Evolutionary conservation across 2,797 vertebrate genomes (phyloP), one percentile per base, ranked within the genome.

Genomic region (Pseudochirops cupreus): DNA sequence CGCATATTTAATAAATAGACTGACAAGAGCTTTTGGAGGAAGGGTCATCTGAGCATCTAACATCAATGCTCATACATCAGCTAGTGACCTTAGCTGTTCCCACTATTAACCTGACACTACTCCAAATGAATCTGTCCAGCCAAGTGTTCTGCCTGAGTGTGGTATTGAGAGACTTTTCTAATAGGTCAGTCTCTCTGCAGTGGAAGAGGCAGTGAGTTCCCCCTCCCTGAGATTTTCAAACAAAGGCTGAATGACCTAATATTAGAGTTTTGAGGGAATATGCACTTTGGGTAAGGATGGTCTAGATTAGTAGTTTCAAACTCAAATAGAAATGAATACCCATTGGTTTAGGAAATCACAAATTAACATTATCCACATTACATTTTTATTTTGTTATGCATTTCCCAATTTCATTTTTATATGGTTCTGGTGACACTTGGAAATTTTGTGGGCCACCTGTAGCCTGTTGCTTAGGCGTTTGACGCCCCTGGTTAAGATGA

Each of bases 11-110:
- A 87, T 67, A 57, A 33, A 33, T 95, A 93, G 92, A 46, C 24
- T 93, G 93, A 90, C 7, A 89, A 93, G 56, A n/a, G 31, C 28
- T 92, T 55, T 57, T 95, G 9, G 90, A 54, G 74, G 18, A n/a
- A 14, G 11, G 89, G 54, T 21, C 13, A 9, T 90, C 92, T 94
- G 52, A 59, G 57, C 57, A 3, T 39, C 54, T 26, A 1, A 54
- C 0, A 46, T 29, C 56, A 5, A 5, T 56, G 39, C 59, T 58
- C 90, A 16, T 62, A 54, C 29, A 21, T 92, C 33, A 57, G 52
- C 39, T 56, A 16, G 82, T 29, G 67, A 39, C 21, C 39, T 87
- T 87, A 82, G 39, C 74, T 46, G 18, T 46, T 9, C 74, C 9
- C 74, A 26, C 21, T 24, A 82, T 82, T 46, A 46, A 24, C 21